Conservation (phyloP, 2,888 invertebrate genomes). For the Parnassius apollo region DNA sequence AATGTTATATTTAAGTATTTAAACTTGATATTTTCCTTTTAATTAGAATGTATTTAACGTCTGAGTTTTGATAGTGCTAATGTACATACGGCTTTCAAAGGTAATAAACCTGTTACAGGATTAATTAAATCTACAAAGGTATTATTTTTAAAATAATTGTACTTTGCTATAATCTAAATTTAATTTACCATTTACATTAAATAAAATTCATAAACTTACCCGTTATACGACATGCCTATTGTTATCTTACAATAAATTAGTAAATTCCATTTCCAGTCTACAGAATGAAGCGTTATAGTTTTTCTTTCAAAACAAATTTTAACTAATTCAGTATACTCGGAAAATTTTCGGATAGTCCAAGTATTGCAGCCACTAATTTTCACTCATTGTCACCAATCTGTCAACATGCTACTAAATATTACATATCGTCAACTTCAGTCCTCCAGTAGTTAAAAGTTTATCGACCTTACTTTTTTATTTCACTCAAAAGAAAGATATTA, state of each 20-base stretch:
- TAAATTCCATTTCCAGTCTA: background rate
- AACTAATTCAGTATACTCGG: conserved; percentile 18
- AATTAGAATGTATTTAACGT: no score
- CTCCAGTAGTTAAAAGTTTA: background rate
- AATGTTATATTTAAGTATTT: no score
- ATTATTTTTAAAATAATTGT: no score
- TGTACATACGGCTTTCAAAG: no score
- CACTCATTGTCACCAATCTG: conserved; percentile 51
- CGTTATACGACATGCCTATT: background rate
- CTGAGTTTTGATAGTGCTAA: no score
- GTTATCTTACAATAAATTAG: background rate
- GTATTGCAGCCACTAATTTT: conserved; percentile 50
- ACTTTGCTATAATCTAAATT: no score
- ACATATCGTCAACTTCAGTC: conserved; percentile 1
- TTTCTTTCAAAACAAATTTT: background rate
- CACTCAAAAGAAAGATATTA: no score
- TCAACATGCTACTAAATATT: conserved; percentile 46
- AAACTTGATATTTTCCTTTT: no score
- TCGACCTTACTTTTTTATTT: background rate
- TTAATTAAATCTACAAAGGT: no score
- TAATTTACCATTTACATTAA: background rate
- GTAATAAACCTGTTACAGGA: no score
- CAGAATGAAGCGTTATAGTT: background rate
- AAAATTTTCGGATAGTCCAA: conserved; percentile 30
- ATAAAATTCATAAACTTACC: background rate